These are phyloP conservation scores for Leucoraja ocellata DNA, from an alignment of 2,797 vertebrate species.

Conservation along the genomic window DNA sequence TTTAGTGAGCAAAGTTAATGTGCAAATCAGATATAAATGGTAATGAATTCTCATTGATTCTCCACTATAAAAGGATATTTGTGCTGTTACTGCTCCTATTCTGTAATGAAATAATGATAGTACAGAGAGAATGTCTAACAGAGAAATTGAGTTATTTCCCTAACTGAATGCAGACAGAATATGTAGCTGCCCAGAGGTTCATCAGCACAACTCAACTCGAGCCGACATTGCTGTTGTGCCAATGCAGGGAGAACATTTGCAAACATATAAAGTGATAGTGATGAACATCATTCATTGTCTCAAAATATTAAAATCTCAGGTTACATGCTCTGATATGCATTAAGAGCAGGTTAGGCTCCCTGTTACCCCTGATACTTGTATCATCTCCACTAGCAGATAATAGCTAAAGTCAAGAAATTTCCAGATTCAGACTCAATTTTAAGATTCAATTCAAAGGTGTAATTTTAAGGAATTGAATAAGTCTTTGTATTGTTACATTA, in stretches of 20 bases:
- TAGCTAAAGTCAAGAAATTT: neutral
- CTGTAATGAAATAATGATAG: too few relatives aligned
- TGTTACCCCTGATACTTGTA: neutral
- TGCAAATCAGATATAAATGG: neutral
- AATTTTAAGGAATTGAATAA: neutral
- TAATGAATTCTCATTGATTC: neutral
- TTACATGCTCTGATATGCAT: neutral
- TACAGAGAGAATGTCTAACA: too few relatives aligned
- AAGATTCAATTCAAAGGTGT: neutral
- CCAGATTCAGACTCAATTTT: neutral
- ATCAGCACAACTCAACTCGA: too few relatives aligned
- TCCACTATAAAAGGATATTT: too few relatives aligned
- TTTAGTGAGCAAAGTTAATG: neutral
- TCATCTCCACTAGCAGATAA: neutral
- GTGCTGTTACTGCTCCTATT: too few relatives aligned
- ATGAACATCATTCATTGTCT: neutral
- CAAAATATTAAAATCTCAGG: neutral
- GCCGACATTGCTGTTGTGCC: neutral
- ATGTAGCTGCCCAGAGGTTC: too few relatives aligned
- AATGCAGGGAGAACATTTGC: neutral
- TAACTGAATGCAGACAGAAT: too few relatives aligned
- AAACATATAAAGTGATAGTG: neutral
- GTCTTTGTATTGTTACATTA: neutral
- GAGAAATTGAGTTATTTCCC: too few relatives aligned
- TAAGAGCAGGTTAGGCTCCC: neutral